These are phyloP conservation scores for Pempheris klunzingeri DNA, from an alignment of 2,797 vertebrate species.

Conservation along the genomic window DNA sequence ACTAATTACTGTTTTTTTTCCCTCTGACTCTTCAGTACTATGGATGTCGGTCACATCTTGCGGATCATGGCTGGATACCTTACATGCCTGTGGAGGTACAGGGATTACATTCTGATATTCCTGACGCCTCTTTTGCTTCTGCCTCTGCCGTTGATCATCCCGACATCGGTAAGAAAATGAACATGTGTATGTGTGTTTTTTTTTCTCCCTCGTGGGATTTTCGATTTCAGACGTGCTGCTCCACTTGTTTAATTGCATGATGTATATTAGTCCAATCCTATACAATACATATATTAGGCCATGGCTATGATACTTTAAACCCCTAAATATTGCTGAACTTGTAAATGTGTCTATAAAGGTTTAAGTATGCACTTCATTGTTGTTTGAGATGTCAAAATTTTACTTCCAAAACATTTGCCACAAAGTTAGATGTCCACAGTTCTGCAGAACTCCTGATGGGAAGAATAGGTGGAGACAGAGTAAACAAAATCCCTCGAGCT, in stretches of 20 bases:
- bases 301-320: neutral
- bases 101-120: slow-evolving; percentile 84
- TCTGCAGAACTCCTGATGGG: neutral
- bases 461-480: too few relatives aligned
- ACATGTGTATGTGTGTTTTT: neutral
- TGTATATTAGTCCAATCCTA: neutral
- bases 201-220: neutral
- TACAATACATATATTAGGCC: neutral
- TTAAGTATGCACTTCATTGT: neutral
- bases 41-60: slow-evolving; percentile 30
- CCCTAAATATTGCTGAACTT: neutral
- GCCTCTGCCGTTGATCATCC: slow-evolving; percentile 79
- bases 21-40: slow-evolving; percentile 58
- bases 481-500: neutral
- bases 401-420: neutral
- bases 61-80: slow-evolving; percentile 76
- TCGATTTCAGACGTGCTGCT: neutral
- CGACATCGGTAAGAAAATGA: slow-evolving; percentile 83
- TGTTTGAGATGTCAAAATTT: neutral
- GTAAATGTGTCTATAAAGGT: neutral
- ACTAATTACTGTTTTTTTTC: slow-evolving; percentile 29
- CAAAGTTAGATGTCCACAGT: neutral
- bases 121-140: slow-evolving; percentile 87
- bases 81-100: slow-evolving; percentile 79
- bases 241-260: neutral